Percentiles rank a stretch among this genome's conserved stretches.
These are phyloP conservation scores for Baryphthengus martii DNA, from an alignment of 2,113 vertebrate genomes.

Conservation along the genomic window DNA sequence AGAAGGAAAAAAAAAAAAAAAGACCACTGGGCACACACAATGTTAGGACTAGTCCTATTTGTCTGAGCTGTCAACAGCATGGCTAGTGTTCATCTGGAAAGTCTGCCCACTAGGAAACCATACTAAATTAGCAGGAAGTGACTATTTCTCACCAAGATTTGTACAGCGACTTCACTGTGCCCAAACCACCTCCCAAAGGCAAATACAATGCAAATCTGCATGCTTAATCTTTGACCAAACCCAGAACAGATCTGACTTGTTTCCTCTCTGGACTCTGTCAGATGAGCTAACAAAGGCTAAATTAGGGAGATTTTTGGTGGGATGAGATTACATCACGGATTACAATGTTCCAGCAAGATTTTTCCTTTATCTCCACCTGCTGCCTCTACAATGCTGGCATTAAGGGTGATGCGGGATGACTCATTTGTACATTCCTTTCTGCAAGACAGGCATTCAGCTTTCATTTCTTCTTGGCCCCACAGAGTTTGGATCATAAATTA, in stretches of 20 bases:
- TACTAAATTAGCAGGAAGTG: neutral
- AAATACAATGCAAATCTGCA: neutral
- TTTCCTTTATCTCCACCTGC: conserved; percentile 47
- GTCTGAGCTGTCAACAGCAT: neutral
- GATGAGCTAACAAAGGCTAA: neutral
- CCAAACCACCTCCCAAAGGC: neutral
- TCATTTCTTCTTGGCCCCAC: neutral
- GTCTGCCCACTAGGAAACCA: neutral
- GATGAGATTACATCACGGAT: neutral
- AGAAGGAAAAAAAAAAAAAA: neutral
- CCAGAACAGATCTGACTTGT: neutral
- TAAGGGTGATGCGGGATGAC: neutral
- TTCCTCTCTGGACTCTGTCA: neutral
- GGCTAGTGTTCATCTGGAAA: neutral
- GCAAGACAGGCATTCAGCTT: neutral
- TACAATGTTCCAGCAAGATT: conserved; percentile 8
- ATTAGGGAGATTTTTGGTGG: neutral
- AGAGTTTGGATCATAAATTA: neutral
- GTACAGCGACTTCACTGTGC: neutral
- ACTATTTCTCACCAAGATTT: neutral
- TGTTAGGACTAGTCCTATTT: neutral
- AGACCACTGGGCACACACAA: neutral
- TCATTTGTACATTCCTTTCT: conserved; percentile 25
- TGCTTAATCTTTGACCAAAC: neutral
- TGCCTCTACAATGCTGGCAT: neutral